phyloP scores from a whole-genome alignment of 2,113 vertebrate genomes.

The Conger conger region DNA sequence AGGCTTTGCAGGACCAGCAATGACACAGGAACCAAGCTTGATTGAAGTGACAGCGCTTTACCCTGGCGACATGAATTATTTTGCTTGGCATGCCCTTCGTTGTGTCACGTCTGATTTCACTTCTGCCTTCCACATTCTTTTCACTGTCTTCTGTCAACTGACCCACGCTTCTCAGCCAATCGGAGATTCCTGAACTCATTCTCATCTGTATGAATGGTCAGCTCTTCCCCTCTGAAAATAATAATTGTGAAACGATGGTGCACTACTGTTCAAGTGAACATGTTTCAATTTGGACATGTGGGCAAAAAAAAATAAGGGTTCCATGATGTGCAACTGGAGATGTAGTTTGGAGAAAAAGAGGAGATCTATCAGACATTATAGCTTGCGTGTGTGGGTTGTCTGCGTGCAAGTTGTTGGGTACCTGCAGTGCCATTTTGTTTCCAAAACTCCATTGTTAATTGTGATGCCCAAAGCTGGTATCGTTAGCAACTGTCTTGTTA shows the following conservation, averaged over 20 bases:
- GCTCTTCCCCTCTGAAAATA: no score
- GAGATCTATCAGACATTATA: neutral
- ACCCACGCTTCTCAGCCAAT: neutral
- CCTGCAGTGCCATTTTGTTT: neutral
- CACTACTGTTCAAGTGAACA: neutral
- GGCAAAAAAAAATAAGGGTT: neutral
- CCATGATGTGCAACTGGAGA: neutral
- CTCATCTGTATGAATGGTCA: neutral
- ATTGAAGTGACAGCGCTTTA: neutral
- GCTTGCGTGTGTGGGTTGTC: neutral
- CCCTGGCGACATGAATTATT: neutral
- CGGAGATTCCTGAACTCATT: neutral
- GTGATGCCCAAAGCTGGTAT: neutral
- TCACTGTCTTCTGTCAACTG: neutral
- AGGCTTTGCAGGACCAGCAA: neutral
- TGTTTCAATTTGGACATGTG: neutral
- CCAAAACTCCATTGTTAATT: neutral
- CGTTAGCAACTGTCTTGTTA: neutral
- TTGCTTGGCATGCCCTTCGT: neutral
- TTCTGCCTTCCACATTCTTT: neutral
- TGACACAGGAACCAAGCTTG: neutral
- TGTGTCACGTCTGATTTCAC: neutral
- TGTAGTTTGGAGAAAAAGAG: neutral
- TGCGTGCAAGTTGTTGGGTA: neutral
- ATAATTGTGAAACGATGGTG: neutral